Conservation (phyloP, 2,797 vertebrate species). For the Hoplostethus atlanticus region DNA sequence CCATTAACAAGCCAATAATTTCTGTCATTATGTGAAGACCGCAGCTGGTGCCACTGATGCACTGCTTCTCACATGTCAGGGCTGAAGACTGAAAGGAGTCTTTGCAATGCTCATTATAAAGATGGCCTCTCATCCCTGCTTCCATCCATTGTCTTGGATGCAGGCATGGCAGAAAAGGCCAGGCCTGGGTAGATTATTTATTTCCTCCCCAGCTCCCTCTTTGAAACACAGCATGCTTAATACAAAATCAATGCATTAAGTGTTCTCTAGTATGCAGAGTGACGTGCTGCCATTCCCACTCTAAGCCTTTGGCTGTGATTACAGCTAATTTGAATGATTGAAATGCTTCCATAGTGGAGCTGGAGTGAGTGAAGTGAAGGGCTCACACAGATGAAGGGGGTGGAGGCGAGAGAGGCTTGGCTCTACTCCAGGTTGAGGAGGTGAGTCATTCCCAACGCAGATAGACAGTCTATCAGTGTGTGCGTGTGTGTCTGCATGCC, state of each 20-base stretch:
- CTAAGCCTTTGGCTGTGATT: constrained; percentile 79
- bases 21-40: constrained; percentile 74
- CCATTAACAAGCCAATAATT: constrained; percentile 79
- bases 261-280: constrained; percentile 78
- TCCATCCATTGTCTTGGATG: constrained; percentile 69
- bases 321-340: constrained; percentile 84
- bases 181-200: constrained; percentile 65
- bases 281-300: constrained; percentile 75
- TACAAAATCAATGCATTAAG: constrained; percentile 81
- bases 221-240: constrained; percentile 68
- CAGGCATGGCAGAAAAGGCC: constrained; percentile 54
- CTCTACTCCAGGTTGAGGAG: constrained; percentile 79
- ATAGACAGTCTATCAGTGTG: constrained; percentile 65
- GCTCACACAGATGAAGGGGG: constrained; percentile 79
- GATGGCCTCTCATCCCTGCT: constrained; percentile 64
- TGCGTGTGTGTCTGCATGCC: constrained; percentile 30
- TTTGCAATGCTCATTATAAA: constrained; percentile 59
- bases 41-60: constrained; percentile 73
- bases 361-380: constrained; percentile 80
- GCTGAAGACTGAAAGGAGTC: constrained; percentile 61
- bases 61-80: constrained; percentile 70
- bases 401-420: constrained; percentile 78
- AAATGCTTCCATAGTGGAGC: constrained; percentile 79
- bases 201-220: constrained; percentile 53
- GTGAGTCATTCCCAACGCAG: constrained; percentile 77